Conservation (phyloP, 2,113 vertebrate species). For the Apus apus region DNA sequence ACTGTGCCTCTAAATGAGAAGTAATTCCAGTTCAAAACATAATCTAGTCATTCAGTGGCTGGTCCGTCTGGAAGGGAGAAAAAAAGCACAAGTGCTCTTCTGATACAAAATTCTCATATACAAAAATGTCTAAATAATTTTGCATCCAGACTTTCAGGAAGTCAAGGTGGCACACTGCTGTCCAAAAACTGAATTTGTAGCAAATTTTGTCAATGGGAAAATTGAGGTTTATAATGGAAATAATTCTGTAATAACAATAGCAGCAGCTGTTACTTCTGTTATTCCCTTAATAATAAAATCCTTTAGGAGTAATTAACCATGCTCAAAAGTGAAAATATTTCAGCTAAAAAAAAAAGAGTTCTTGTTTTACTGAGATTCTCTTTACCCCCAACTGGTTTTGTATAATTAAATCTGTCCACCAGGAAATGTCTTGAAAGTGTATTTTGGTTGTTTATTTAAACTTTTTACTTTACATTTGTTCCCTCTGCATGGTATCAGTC, state of each 20-base stretch:
- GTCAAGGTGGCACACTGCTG: neutral
- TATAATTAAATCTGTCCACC: slow-evolving; percentile 29
- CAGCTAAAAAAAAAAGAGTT: neutral
- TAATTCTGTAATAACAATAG: neutral
- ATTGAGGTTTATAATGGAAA: neutral
- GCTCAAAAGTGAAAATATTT: neutral
- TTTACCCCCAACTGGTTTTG: neutral
- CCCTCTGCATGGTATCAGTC: neutral
- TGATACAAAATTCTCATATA: neutral
- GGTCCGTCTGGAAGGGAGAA: neutral
- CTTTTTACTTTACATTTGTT: neutral
- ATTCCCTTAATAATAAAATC: neutral
- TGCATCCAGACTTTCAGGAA: neutral
- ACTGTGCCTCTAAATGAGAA: neutral
- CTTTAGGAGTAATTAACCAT: neutral
- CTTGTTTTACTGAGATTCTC: neutral
- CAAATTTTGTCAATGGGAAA: neutral
- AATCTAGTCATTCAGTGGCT: neutral
- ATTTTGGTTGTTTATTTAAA: slow-evolving; percentile 12
- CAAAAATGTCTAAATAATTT: neutral
- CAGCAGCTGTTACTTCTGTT: neutral
- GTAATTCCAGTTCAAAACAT: neutral
- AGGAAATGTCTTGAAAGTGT: neutral
- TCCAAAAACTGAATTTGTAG: neutral
- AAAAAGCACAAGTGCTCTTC: neutral